A percentile compares a stretch with the other conserved stretches of the same genome.
phyloP scores from a whole-genome alignment of 1,140 invertebrate genomes.

The Harlomillsia oculata region DNA sequence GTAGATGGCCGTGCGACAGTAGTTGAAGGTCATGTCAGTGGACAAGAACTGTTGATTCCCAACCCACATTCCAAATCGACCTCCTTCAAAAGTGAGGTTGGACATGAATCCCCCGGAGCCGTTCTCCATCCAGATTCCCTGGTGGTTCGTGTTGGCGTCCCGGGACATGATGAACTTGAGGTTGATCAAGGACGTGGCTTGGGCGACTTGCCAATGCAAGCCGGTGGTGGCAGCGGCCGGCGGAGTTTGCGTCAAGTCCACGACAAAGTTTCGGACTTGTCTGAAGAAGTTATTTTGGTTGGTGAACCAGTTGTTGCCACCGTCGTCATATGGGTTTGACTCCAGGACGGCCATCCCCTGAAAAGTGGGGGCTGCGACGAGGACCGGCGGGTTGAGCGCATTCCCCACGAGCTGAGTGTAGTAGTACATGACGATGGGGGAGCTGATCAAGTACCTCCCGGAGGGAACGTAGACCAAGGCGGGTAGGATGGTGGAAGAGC shows the following conservation, averaged over 20 bases:
- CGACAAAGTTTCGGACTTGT: constrained; percentile 30
- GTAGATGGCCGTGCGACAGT: constrained; percentile 27
- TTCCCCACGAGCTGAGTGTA: constrained; percentile 31
- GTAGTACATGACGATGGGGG: constrained; percentile 34
- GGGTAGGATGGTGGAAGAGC: constrained; percentile 24
- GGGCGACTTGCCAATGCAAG: constrained; percentile 35
- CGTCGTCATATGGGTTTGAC: constrained; percentile 24
- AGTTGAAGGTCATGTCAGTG: constrained; percentile 18
- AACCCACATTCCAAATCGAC: constrained; percentile 32
- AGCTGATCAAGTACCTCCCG: constrained; percentile 25
- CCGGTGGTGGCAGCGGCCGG: constrained; percentile 5
- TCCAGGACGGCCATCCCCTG: constrained; percentile 28
- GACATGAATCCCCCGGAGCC: constrained; percentile 34
- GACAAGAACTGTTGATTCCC: constrained; percentile 34
- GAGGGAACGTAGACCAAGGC: constrained; percentile 32
- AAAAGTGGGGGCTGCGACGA: constrained; percentile 22
- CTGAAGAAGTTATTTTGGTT: constrained; percentile 33
- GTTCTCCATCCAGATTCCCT: constrained; percentile 35
- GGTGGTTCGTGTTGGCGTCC: constrained; percentile 8
- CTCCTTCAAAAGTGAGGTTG: constrained; percentile 29
- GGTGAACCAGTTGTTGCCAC: constrained; percentile 24
- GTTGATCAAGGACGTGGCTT: constrained; percentile 31
- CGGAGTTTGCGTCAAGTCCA: constrained; percentile 27
- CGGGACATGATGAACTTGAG: constrained; percentile 25
- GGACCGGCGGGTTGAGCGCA: constrained; percentile 15